phyloP scores from a whole-genome alignment of 2,888 invertebrate species.

The Plutella xylostella region DNA sequence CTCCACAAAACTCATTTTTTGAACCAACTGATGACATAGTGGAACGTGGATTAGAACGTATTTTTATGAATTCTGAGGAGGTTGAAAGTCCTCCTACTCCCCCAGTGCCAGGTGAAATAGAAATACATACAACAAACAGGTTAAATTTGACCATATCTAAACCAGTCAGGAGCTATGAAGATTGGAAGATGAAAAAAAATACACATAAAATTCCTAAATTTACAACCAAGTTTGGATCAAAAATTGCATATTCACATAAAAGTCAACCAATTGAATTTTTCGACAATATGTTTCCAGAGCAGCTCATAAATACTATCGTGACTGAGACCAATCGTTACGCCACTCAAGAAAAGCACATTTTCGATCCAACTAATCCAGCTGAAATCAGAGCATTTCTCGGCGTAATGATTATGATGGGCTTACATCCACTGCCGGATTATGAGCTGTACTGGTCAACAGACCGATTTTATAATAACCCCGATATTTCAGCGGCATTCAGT shows the following conservation, averaged over 20 bases:
- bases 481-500: slow-evolving; percentile 23
- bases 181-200: slow-evolving; percentile 2
- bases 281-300: slow-evolving; percentile 22
- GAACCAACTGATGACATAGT: no score
- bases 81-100: no score
- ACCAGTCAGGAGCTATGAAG: no score
- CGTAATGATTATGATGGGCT: slow-evolving; percentile 27
- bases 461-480: slow-evolving; percentile 23
- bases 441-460: slow-evolving; percentile 24
- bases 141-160: no score
- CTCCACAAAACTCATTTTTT: no score
- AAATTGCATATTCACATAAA: slow-evolving; percentile 6
- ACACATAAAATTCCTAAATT: slow-evolving; percentile 8
- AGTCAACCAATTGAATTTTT: slow-evolving; percentile 14
- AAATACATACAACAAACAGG: no score
- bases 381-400: slow-evolving; percentile 24
- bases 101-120: no score
- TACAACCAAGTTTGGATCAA: slow-evolving; percentile 5
- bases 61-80: no score
- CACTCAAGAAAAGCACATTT: slow-evolving; percentile 17
- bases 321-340: slow-evolving; percentile 24
- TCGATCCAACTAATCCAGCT: slow-evolving; percentile 20
- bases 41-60: no score
- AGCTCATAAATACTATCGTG: slow-evolving; percentile 20
- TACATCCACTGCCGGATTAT: slow-evolving; percentile 24